These are phyloP conservation scores for Nannoperca australis DNA, from an alignment of 2,797 vertebrate genomes.

Conservation along the genomic window DNA sequence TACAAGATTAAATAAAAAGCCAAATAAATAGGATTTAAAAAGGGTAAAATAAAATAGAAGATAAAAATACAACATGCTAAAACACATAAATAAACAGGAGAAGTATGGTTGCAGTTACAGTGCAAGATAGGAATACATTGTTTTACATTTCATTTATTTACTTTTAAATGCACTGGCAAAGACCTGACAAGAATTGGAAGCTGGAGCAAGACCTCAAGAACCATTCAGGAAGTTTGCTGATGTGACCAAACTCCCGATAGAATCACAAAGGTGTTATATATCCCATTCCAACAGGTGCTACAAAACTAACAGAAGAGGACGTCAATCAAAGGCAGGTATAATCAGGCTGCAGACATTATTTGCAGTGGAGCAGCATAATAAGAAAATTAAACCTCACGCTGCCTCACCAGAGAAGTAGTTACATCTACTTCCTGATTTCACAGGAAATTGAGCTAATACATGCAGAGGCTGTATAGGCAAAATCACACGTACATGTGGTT, in stretches of 20 bases:
- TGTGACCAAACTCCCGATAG: neutral
- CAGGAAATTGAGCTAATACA: constrained; percentile 33
- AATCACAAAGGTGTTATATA: neutral
- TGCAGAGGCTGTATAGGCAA: neutral
- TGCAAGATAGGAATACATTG: neutral
- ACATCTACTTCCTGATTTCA: constrained; percentile 63
- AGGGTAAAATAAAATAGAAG: neutral
- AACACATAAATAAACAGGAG: neutral
- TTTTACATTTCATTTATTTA: no score
- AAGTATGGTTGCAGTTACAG: neutral
- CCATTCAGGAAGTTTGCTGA: neutral
- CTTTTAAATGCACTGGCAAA: neutral
- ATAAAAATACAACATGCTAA: neutral
- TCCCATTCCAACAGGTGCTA: neutral
- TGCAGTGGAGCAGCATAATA: neutral
- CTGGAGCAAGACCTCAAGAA: neutral
- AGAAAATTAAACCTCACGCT: constrained; percentile 7
- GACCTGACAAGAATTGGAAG: neutral
- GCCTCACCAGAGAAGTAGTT: neutral
- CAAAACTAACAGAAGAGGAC: neutral
- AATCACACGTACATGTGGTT: constrained; percentile 15
- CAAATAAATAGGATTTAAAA: neutral
- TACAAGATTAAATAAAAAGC: neutral
- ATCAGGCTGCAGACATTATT: neutral
- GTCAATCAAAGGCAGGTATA: neutral